These are phyloP conservation scores for Brachymystax lenok DNA, from an alignment of 2,797 vertebrate species.

Conservation along the genomic window DNA sequence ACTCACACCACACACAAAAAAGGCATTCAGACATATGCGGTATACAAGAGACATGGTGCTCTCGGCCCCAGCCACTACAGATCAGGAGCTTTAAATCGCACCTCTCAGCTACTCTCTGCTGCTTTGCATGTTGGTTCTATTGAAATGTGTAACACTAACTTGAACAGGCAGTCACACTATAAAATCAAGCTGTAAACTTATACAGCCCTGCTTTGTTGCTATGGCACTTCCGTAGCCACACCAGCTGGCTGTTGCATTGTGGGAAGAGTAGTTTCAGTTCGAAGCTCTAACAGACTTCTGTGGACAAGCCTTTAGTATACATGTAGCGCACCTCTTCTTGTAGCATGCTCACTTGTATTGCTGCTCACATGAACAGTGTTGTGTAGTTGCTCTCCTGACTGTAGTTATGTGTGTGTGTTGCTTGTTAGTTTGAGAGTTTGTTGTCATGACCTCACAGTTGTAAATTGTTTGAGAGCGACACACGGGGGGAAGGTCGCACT, in stretches of 20 bases:
- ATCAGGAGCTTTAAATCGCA: too few relatives aligned
- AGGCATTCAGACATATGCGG: too few relatives aligned
- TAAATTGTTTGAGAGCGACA: constrained; percentile 31
- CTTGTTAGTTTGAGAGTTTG: not conserved
- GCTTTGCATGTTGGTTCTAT: too few relatives aligned
- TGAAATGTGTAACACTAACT: not conserved
- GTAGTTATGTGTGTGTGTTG: not conserved
- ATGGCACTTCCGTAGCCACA: not conserved
- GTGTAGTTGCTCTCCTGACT: not conserved
- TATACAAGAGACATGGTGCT: too few relatives aligned
- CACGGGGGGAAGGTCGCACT: constrained; percentile 39
- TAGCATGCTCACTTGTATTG: not conserved
- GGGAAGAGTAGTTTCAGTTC: constrained; percentile 9
- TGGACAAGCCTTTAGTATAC: not conserved
- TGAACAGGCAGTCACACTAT: not conserved
- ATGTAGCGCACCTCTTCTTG: not conserved
- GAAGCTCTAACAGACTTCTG: not conserved
- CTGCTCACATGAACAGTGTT: not conserved
- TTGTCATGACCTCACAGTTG: constrained; percentile 13
- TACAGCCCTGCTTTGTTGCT: not conserved
- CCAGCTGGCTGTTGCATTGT: constrained; percentile 25
- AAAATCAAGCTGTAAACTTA: not conserved
- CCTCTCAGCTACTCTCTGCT: too few relatives aligned
- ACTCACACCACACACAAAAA: too few relatives aligned
- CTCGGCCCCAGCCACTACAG: too few relatives aligned